A percentile compares a stretch with the other conserved stretches of the same genome.
phyloP scores from a whole-genome alignment of 2,888 invertebrate species.

The Torymus texanus region DNA sequence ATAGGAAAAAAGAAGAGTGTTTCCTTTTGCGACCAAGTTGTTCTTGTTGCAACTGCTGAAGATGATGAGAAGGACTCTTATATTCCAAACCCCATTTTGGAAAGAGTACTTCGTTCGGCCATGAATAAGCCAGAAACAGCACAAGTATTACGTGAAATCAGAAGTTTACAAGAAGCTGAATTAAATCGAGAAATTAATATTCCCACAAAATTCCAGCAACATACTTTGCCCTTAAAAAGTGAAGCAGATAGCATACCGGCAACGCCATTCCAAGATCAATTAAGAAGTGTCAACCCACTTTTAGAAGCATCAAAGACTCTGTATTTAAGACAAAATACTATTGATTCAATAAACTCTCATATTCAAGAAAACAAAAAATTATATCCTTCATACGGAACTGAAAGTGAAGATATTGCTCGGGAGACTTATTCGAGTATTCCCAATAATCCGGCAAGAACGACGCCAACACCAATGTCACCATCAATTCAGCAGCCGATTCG shows the following conservation, averaged over 20 bases:
- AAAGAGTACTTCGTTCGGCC: conserved; percentile 89
- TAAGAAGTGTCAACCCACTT: conserved; percentile 69
- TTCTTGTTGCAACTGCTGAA: conserved; percentile 93
- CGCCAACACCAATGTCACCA: conserved; percentile 64
- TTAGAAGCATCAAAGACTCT: conserved; percentile 62
- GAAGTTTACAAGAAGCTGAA: conserved; percentile 75
- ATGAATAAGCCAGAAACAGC: conserved; percentile 83
- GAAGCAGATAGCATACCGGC: conserved; percentile 71
- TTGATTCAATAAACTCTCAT: conserved; percentile 58
- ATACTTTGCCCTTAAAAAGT: conserved; percentile 74
- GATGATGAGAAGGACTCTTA: conserved; percentile 93
- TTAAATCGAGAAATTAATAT: conserved; percentile 71
- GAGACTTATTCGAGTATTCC: conserved; percentile 61
- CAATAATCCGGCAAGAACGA: conserved; percentile 59
- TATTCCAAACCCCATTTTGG: conserved; percentile 92
- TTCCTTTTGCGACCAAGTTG: conserved; percentile 95
- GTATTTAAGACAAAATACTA: conserved; percentile 64
- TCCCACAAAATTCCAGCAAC: conserved; percentile 73
- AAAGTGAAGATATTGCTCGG: conserved; percentile 64
- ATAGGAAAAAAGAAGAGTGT: conserved; percentile 93
- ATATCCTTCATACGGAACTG: conserved; percentile 55
- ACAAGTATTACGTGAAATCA: conserved; percentile 77
- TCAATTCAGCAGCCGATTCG: conserved; percentile 69
- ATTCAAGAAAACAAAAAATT: conserved; percentile 64
- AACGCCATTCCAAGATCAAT: conserved; percentile 72